Evolutionary conservation across 1,140 invertebrate genomes (phyloP).

Genomic region (Chymomyza costata): DNA sequence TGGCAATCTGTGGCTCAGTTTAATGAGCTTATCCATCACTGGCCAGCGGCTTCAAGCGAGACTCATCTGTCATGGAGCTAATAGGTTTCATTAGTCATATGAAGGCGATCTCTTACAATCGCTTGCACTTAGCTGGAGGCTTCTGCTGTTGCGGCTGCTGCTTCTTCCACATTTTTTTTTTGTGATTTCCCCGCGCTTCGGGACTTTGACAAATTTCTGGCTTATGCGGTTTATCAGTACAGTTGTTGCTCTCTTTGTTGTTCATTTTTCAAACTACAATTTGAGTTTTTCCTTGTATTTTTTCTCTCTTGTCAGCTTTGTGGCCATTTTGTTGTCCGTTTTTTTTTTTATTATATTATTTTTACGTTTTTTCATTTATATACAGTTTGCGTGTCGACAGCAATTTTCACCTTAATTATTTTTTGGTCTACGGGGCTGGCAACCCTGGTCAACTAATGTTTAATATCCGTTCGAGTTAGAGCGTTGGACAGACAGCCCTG

Average conservation of each 20-base stretch:
- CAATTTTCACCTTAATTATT: conserved; percentile 74
- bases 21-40: conserved; percentile 72
- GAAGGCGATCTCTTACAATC: too few relatives aligned
- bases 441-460: conserved; percentile 57
- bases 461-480: conserved; percentile 60
- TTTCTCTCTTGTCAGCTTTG: conserved; percentile 7
- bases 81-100: conserved; percentile 71
- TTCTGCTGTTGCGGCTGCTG: neutral
- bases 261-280: conserved; percentile 48
- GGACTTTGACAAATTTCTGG: conserved; percentile 5
- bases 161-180: neutral
- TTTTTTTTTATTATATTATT: conserved; percentile 9
- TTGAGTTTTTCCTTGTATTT: neutral
- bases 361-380: conserved; percentile 23
- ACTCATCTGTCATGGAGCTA: conserved; percentile 66
- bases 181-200: neutral
- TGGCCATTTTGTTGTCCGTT: conserved; percentile 8
- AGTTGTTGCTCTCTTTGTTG: conserved; percentile 7
- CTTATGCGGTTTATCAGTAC: neutral
- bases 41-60: conserved; percentile 11
- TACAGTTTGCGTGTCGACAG: conserved; percentile 63
- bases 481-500: conserved; percentile 19
- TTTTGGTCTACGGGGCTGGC: conserved; percentile 23
- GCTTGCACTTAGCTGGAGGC: too few relatives aligned
- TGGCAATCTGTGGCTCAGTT: conserved; percentile 35